These are phyloP conservation scores for Tachina grossa DNA, from an alignment of 2,888 invertebrate species.

Conservation along the genomic window DNA sequence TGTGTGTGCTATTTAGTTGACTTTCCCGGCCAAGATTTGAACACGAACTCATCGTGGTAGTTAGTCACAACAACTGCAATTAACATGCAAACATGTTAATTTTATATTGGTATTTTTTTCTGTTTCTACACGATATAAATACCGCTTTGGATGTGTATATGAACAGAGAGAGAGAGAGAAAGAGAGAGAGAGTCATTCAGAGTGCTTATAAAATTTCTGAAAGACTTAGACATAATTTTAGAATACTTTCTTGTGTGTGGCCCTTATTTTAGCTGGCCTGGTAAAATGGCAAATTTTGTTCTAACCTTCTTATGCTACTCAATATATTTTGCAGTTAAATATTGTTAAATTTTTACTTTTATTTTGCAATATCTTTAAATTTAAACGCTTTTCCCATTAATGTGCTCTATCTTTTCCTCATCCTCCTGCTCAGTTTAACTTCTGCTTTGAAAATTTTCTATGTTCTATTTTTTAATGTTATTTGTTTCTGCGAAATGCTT, in stretches of 20 bases:
- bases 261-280: not conserved
- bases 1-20: too few species aligned
- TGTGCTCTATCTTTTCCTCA: conserved; percentile 2
- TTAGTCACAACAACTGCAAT: too few species aligned
- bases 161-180: too few species aligned
- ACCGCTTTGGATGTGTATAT: too few species aligned
- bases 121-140: too few species aligned
- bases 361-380: conserved; percentile 45
- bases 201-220: too few species aligned
- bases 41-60: too few species aligned
- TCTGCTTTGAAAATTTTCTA: conserved; percentile 29
- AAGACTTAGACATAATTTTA: too few species aligned
- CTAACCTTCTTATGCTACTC: conserved; percentile 7
- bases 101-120: too few species aligned
- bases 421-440: conserved; percentile 26
- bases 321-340: conserved; percentile 58
- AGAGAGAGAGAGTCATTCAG: too few species aligned
- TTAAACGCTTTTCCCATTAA: conserved; percentile 42
- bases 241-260: not conserved
- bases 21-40: too few species aligned
- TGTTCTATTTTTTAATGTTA: not conserved
- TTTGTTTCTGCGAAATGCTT: conserved; percentile 5
- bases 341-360: conserved; percentile 54
- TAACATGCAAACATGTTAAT: too few species aligned
- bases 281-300: not conserved